A percentile compares a stretch with the other conserved stretches of the same genome.
phyloP scores from a whole-genome alignment of 2,888 invertebrate species.

The Griposia aprilina region DNA sequence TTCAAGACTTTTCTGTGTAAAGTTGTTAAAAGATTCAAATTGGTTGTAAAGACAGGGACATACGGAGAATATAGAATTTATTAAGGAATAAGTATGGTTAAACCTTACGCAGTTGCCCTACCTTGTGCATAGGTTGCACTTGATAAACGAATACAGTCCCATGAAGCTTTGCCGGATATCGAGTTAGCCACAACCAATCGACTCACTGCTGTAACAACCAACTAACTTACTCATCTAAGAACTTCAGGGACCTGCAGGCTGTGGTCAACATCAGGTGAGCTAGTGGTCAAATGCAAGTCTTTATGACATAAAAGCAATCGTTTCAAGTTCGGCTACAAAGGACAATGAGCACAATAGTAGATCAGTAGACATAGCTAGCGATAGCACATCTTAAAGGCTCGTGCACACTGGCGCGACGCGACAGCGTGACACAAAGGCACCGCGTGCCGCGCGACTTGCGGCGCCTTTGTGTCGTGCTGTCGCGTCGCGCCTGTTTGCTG shows the following conservation, averaged over 20 bases:
- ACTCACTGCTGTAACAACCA: no score
- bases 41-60: constrained; percentile 3
- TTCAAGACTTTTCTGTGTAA: constrained; percentile 47
- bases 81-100: neutral
- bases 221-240: neutral
- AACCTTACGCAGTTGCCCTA: neutral
- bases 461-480: no score
- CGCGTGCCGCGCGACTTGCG: no score
- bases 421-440: no score
- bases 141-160: neutral
- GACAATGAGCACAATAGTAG: neutral
- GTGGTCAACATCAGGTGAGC: neutral
- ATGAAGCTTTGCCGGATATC: neutral
- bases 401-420: no score
- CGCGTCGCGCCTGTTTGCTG: no score
- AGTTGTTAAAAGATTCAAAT: constrained; percentile 22
- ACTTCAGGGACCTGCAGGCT: neutral
- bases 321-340: neutral
- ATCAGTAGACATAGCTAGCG: neutral
- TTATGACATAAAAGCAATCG: no score
- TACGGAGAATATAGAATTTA: constrained; percentile 2
- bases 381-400: neutral
- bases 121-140: neutral
- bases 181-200: no score
- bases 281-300: neutral